Conservation (phyloP, 2,797 vertebrate species). For the Agapornis canus region DNA sequence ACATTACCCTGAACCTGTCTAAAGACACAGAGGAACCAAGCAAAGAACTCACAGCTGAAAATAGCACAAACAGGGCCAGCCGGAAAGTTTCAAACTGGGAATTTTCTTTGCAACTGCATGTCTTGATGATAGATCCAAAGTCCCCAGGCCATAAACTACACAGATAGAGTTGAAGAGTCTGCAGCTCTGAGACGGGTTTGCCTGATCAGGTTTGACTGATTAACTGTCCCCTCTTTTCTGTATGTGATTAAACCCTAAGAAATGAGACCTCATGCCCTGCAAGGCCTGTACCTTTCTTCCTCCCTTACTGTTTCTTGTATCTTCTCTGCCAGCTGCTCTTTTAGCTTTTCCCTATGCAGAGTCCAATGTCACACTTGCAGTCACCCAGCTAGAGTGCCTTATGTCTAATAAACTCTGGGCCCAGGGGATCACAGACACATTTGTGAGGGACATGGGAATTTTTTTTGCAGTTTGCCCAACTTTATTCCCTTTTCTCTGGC, state of each 20-base stretch:
- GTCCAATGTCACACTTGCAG: background rate
- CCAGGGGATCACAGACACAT: background rate
- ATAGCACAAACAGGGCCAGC: background rate
- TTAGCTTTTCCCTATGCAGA: background rate
- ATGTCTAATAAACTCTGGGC: background rate
- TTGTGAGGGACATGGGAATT: background rate
- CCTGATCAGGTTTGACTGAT: background rate
- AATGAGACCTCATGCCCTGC: background rate
- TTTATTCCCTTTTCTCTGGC: background rate
- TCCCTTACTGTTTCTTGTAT: background rate
- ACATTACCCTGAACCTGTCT: background rate
- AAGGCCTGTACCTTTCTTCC: background rate
- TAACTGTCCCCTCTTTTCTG: background rate
- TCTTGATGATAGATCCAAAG: background rate
- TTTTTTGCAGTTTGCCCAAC: background rate
- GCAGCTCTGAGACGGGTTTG: background rate
- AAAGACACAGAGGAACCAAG: background rate
- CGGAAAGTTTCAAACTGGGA: background rate
- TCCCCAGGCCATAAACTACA: background rate
- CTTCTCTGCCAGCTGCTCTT: background rate
- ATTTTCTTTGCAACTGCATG: background rate
- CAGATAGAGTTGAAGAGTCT: background rate
- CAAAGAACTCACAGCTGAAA: background rate
- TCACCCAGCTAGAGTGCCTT: background rate
- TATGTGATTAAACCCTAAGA: background rate